These are phyloP conservation scores for Carabus problematicus DNA, from an alignment of 2,888 invertebrate species.

Conservation along the genomic window DNA sequence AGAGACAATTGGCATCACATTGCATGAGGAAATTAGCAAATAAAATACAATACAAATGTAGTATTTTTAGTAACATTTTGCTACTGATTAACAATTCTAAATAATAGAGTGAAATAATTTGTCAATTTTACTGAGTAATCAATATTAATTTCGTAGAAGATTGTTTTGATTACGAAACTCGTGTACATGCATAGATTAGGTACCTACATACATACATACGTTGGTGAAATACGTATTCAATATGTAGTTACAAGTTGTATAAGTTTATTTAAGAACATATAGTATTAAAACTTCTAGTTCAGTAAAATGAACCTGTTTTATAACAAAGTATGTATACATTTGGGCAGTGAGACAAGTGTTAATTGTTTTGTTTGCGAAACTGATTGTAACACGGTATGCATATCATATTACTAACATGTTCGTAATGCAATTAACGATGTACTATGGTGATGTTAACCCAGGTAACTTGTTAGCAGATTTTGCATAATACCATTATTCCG, in stretches of 20 bases:
- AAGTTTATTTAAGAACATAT: too few relatives aligned
- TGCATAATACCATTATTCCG: conserved; percentile 1
- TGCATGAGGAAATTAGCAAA: conserved; percentile 32
- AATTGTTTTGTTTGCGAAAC: conserved; percentile 39
- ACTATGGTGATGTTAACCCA: conserved; percentile 24
- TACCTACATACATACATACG: too few relatives aligned
- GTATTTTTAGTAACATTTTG: conserved; percentile 34
- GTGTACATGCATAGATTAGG: too few relatives aligned
- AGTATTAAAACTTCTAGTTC: too few relatives aligned
- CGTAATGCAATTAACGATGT: conserved; percentile 39
- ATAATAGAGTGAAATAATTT: conserved; percentile 36
- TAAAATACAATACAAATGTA: conserved; percentile 17
- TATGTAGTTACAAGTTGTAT: too few relatives aligned
- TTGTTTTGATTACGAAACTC: not conserved
- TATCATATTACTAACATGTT: conserved; percentile 37
- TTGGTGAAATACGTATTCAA: too few relatives aligned
- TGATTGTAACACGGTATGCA: conserved; percentile 21
- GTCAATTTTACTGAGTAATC: conserved; percentile 26
- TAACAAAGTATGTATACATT: too few relatives aligned
- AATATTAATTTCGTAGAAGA: not conserved
- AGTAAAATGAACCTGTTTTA: too few relatives aligned
- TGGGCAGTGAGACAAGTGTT: conserved; percentile 19
- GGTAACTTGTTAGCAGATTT: conserved; percentile 35
- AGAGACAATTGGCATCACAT: not conserved
- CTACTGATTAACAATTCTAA: conserved; percentile 28